Conservation (phyloP, 2,888 invertebrate species). For the Dasypogon diadema region DNA sequence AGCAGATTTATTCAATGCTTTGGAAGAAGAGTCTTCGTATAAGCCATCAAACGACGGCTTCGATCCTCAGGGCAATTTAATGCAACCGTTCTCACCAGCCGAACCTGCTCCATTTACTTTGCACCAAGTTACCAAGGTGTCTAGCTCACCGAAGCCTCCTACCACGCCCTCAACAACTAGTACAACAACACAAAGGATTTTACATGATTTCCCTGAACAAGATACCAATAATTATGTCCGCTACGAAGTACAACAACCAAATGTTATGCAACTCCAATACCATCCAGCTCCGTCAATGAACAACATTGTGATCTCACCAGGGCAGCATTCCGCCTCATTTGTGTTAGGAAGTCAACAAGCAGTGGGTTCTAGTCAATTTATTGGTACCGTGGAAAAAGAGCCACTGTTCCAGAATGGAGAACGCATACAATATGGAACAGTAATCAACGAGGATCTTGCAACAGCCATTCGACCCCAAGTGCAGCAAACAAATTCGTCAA, state of each 20-base stretch:
- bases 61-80: conserved; percentile 65
- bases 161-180: background rate
- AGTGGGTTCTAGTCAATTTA: conserved; percentile 68
- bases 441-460: conserved; percentile 64
- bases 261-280: conserved; percentile 64
- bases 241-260: conserved; percentile 67
- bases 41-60: conserved; percentile 62
- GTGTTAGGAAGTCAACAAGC: conserved; percentile 75
- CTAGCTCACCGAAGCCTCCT: conserved; percentile 39
- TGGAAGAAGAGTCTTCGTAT: conserved; percentile 64
- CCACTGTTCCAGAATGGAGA: conserved; percentile 67
- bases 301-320: conserved; percentile 74
- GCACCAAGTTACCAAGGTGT: conserved; percentile 57
- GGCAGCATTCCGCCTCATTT: conserved; percentile 75
- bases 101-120: conserved; percentile 65
- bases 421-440: conserved; percentile 65
- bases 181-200: conserved; percentile 33
- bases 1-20: conserved; percentile 66
- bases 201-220: conserved; percentile 40
- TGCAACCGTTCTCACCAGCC: conserved; percentile 64
- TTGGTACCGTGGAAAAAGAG: conserved; percentile 70
- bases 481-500: conserved; percentile 11
- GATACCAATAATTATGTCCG: conserved; percentile 66
- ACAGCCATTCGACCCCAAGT: conserved; percentile 52
- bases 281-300: conserved; percentile 72